Evolutionary conservation across 92 coral and sea anemone species (phyloP).

Genomic region (Nematostella vectensis): DNA sequence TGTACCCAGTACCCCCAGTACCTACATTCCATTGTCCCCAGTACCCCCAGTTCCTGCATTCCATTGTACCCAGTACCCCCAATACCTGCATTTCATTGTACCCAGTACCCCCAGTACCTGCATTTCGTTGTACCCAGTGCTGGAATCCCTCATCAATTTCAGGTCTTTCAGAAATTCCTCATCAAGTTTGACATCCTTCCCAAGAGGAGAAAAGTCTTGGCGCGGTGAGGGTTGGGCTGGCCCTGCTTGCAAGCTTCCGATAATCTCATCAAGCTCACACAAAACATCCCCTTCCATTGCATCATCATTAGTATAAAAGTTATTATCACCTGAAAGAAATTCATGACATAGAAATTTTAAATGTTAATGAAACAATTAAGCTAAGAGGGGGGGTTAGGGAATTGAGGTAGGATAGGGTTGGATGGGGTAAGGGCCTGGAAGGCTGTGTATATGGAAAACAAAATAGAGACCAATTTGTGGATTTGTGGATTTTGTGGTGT

Average conservation of each 20-base stretch:
- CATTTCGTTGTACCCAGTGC: slow-evolving; percentile 32
- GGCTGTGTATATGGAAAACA: too few relatives aligned
- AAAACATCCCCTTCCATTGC: slow-evolving; percentile 13
- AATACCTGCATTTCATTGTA: slow-evolving; percentile 2
- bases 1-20: slow-evolving; percentile 23
- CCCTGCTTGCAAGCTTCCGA: neutral
- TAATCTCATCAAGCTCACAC: slow-evolving; percentile 22
- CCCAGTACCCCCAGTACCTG: slow-evolving; percentile 44
- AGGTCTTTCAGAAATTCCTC: slow-evolving; percentile 25
- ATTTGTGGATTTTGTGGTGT: too few relatives aligned
- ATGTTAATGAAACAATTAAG: neutral
- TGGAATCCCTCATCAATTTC: slow-evolving; percentile 6
- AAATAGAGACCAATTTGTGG: too few relatives aligned
- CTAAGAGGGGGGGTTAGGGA: neutral
- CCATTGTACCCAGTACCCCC: too few relatives aligned
- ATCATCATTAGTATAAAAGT: neutral
- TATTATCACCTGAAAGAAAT: neutral
- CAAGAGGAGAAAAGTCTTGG: slow-evolving; percentile 9
- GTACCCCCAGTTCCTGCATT: too few relatives aligned
- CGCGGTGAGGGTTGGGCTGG: slow-evolving; percentile 1
- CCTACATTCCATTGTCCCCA: too few relatives aligned
- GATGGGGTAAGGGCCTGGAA: neutral
- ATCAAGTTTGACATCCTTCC: slow-evolving; percentile 33
- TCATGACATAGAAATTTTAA: neutral
- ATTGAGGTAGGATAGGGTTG: neutral